Base-by-base conservation (phyloP, 2,113 vertebrate species). In the Cinclus mexicanus region DNA sequence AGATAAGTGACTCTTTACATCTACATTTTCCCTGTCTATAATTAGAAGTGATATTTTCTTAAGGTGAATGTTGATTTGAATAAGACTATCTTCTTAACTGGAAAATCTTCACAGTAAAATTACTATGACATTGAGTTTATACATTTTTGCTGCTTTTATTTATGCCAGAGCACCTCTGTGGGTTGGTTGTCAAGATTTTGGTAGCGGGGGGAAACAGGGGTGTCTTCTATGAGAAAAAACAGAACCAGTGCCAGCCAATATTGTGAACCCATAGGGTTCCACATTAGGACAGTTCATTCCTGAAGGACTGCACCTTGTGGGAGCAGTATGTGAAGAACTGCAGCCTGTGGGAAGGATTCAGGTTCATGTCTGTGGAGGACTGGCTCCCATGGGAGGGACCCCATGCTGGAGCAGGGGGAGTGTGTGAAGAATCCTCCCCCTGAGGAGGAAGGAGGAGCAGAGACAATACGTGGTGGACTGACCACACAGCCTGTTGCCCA, bases 201-300 rank as follows among this genome's bases (percentile, higher is more conserved):
- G n/a, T 14, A 4, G 21, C 0, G 2, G 7, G 7, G 10, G 3
- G 3, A 5, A 23, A 41, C 4, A 52, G 44, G 5, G n/a, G 3
- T 28, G 37, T 13, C 8, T 65, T 21, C 50, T 37, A 15, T 37
- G n/a, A 60, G 17, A 33, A 44, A 50, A 59, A 68, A 1, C 17
- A 77, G 46, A 68, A 52, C 3, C 25, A 76, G 5, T 10, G 25
- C 11, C 33, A 57, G 57, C 4, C 44, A 35, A 15, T 25, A 15
- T 14, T 19, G 21, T 47, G 67, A 53, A 17, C 14, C 29, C 29
- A 10, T 7, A 3, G 8, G 28, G 4, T 25, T 13, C 28, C 2
- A 3, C 0, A 0, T 1, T 31, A 25, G 41, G 6, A 8, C 63
- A 69, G 47, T 44, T 10, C 52, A 33, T 13, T 31, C 35, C 17